Evolutionary conservation across 2,888 invertebrate genomes (phyloP).

Genomic region (Xiphydria camelus): DNA sequence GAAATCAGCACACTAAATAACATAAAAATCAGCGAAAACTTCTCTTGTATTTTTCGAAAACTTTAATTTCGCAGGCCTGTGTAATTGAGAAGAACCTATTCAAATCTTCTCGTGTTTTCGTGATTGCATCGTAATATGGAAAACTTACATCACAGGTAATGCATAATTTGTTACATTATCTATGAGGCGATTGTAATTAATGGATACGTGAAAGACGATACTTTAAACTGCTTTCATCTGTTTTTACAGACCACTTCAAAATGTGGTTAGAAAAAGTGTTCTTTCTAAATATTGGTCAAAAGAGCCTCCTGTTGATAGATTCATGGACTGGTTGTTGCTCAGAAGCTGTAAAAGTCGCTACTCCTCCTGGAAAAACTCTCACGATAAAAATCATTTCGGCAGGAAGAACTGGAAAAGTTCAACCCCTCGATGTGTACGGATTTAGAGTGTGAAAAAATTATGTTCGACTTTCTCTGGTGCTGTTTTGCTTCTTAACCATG

Average conservation of each 20-base stretch:
- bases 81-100: too few species aligned
- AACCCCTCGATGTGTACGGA: conserved; percentile 17
- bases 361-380: background rate
- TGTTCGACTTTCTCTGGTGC: conserved; percentile 16
- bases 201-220: too few species aligned
- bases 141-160: background rate
- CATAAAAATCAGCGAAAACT: too few species aligned
- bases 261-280: background rate
- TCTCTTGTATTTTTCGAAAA: too few species aligned
- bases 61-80: too few species aligned
- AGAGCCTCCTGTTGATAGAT: background rate
- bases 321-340: background rate
- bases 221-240: too few species aligned
- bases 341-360: background rate
- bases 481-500: conserved; percentile 9
- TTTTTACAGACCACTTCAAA: background rate
- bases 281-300: background rate
- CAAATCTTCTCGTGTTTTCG: too few species aligned
- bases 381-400: conserved; percentile 1
- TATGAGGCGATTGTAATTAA: too few species aligned
- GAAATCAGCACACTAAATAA: too few species aligned
- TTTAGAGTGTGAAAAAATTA: conserved; percentile 21
- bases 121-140: too few species aligned
- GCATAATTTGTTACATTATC: background rate
- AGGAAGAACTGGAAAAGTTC: conserved; percentile 15